Evolutionary conservation across 2,113 vertebrate species (phyloP).

Genomic region (Myodes glareolus): DNA sequence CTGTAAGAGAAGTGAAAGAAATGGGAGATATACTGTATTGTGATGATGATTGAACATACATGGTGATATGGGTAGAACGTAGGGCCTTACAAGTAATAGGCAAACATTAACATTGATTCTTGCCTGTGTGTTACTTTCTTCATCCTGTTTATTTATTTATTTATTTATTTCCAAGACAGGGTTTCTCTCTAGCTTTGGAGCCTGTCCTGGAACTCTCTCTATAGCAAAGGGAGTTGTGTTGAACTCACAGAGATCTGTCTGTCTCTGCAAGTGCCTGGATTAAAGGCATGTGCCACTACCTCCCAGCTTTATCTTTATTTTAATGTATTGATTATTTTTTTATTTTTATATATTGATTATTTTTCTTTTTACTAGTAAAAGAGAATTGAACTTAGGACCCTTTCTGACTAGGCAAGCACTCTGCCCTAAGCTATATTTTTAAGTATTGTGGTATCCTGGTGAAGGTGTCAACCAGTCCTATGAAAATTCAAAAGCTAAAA

Average conservation of each 20-base stretch:
- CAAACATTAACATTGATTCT: neutral
- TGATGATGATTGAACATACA: neutral
- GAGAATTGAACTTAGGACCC: neutral
- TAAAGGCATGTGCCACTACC: no score
- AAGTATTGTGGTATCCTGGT: neutral
- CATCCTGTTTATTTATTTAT: neutral
- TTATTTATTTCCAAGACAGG: no score
- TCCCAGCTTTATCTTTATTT: neutral
- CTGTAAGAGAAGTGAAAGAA: neutral
- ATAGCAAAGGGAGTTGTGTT: no score
- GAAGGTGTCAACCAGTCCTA: neutral
- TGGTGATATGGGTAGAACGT: neutral
- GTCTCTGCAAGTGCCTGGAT: no score
- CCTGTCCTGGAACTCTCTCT: no score
- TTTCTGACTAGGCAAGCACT: neutral
- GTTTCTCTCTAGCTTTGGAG: no score
- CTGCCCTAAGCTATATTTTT: neutral
- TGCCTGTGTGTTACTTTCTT: neutral
- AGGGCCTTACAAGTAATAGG: neutral
- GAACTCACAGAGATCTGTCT: no score
- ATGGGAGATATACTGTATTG: neutral
- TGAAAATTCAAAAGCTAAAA: neutral
- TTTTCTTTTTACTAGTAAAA: neutral
- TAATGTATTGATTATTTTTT: neutral
- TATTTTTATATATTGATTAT: neutral